Percentiles rank a stretch among this genome's conserved stretches.
Evolutionary conservation across 92 coral and sea anemone species (phyloP).

Genomic region (Isaurus tuberculatus): DNA sequence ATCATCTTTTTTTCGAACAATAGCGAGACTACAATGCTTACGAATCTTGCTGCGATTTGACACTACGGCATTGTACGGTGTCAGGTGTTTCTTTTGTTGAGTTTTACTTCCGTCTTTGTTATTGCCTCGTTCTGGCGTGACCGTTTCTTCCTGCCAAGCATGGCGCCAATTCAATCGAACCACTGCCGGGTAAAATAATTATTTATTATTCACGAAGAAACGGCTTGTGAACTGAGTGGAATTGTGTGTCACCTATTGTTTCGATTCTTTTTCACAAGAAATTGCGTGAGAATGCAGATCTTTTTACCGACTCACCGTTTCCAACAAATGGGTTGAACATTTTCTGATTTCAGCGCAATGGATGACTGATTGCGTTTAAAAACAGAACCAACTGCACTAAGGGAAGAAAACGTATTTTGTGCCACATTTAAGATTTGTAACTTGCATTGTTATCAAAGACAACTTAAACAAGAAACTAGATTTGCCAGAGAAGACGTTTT

Average conservation of each 20-base stretch:
- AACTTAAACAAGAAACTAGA: neutral
- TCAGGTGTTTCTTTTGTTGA: conserved; percentile 31
- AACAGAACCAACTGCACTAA: conserved; percentile 22
- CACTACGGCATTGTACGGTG: neutral
- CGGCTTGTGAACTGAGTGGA: conserved; percentile 43
- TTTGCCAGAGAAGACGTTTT: neutral
- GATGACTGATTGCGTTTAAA: conserved; percentile 43
- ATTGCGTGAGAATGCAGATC: conserved; percentile 30
- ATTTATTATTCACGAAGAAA: conserved; percentile 53
- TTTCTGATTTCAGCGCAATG: conserved; percentile 25
- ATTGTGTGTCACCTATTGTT: conserved; percentile 46
- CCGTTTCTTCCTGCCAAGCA: conserved; percentile 38
- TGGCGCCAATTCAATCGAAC: conserved; percentile 55
- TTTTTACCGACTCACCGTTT: neutral
- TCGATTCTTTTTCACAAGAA: neutral
- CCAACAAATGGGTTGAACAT: conserved; percentile 4
- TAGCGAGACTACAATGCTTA: no score
- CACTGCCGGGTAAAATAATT: conserved; percentile 30
- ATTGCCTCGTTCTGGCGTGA: conserved; percentile 46
- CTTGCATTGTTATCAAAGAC: conserved; percentile 28
- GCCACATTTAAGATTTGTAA: conserved; percentile 27
- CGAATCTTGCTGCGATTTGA: no score
- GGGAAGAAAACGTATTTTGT: conserved; percentile 4
- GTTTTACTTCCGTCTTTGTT: conserved; percentile 41
- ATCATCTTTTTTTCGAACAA: no score